Evolutionary conservation across 2,888 invertebrate species (phyloP), one percentile per base, ranked within the genome.

Genomic region (Apotomis turbidana): DNA sequence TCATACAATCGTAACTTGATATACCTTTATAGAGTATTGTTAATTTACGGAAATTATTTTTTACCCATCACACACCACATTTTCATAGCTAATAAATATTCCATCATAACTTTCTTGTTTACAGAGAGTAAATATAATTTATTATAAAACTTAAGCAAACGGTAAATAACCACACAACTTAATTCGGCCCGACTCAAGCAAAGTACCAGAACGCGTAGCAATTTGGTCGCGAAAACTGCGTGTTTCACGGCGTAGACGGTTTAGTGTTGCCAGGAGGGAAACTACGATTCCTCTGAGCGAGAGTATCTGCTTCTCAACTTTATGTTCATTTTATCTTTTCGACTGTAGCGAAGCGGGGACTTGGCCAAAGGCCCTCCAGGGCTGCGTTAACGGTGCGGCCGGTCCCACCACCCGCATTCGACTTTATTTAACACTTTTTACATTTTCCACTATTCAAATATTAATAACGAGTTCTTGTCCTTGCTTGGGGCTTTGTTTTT

Each of bases 241-340:
- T 88, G 87, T 82, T 80, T 79, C 81, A 79, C 78, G 79, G 81
- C 86, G 84, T 87, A 84, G 83, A 83, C 82, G 84, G 86, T 87
- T 90, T 89, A 93, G 87, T 90, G 87, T 82, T 91, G 89, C 84
- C 93, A 83, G 77, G 93, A 93, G 93, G 85, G 85, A 90, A 83
- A 90, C 92, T 91, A 91, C 89, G 90, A 91, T 88, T 91, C 93
- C 92, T 91, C 87, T 80, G 91, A 89, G 93, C 90, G 85, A 81
- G 88, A 87, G 87, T 91, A 92, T 92, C 90, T 89, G 84, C 88
- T 90, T 85, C 90, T 92, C 89, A 92, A 93, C 88, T 92, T 93
- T 93, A 93, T 90, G 92, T 93, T 91, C 91, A 90, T 93, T 93
- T 93, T 93, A 93, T 93, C 91, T 93, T 92, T 93, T 90, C 88